Evolutionary conservation across 2,113 vertebrate species (phyloP).

Genomic region (Tretioscincus oriximinensis): DNA sequence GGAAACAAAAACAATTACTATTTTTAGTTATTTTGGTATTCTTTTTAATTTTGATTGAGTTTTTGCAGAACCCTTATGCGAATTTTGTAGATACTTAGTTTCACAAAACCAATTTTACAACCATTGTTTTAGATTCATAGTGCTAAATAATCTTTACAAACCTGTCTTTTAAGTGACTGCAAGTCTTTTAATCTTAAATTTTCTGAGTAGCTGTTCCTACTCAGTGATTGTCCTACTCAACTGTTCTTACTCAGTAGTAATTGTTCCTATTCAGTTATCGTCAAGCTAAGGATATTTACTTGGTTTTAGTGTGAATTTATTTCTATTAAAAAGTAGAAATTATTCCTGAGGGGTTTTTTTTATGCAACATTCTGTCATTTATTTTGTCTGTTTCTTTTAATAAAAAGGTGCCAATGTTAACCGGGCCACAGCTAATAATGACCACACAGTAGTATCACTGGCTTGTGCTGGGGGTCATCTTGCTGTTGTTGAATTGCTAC

Average conservation of each 20-base stretch:
- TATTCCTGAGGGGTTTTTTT: too few species aligned
- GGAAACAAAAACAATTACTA: too few species aligned
- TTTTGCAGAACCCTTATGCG: too few species aligned
- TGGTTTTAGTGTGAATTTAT: neutral
- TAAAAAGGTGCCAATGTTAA: slow-evolving; percentile 94
- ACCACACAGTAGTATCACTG: slow-evolving; percentile 98
- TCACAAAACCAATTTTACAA: neutral
- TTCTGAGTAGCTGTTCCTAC: neutral
- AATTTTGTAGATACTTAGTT: too few species aligned
- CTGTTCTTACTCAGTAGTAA: too few species aligned
- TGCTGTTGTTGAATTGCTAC: slow-evolving; percentile 93
- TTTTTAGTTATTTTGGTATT: too few species aligned
- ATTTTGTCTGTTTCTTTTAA: neutral
- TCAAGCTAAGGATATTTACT: neutral
- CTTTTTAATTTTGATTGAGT: too few species aligned
- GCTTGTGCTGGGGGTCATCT: slow-evolving; percentile 96
- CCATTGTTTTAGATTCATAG: neutral
- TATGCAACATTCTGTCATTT: slow-evolving; percentile 11
- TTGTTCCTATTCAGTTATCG: neutral
- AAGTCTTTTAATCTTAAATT: neutral
- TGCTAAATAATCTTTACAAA: neutral
- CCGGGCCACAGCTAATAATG: slow-evolving; percentile 95
- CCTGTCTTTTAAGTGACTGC: neutral
- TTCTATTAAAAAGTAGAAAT: too few species aligned
- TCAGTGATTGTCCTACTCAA: too few species aligned